Conservation (phyloP, 1,140 invertebrate genomes). For the Mycetomoellerius zeteki region DNA sequence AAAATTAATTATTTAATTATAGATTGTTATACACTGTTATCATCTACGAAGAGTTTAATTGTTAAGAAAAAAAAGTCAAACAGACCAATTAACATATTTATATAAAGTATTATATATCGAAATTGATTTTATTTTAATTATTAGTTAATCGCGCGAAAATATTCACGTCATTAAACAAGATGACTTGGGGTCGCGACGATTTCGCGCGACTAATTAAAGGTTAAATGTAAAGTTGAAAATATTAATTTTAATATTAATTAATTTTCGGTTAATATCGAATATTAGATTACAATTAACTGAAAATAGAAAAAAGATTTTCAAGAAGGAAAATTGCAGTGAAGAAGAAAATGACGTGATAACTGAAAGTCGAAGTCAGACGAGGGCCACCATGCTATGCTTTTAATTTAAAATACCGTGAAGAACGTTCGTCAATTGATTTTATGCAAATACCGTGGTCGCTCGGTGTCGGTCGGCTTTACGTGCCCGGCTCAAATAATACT, state of each 20-base stretch:
- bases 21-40: no score
- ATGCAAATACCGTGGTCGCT: conserved; percentile 57
- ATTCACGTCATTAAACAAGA: no score
- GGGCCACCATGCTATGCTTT: conserved; percentile 30
- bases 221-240: not conserved
- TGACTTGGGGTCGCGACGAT: no score
- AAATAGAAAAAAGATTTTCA: not conserved
- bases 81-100: not conserved
- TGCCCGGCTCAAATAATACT: conserved; percentile 62
- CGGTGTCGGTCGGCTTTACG: conserved; percentile 31
- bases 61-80: not conserved
- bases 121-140: not conserved
- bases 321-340: not conserved
- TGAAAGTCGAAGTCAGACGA: not conserved
- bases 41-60: not conserved
- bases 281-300: not conserved
- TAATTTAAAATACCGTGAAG: conserved; percentile 62
- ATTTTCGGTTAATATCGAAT: conserved; percentile 23
- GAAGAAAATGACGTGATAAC: not conserved
- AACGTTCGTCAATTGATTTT: conserved; percentile 67
- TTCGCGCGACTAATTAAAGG: no score
- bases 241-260: conserved; percentile 26
- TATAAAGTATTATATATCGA: not conserved
- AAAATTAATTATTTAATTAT: no score
- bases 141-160: no score